Conservation (phyloP, 2,113 vertebrate genomes). For the Gasterosteus aculeatus region DNA sequence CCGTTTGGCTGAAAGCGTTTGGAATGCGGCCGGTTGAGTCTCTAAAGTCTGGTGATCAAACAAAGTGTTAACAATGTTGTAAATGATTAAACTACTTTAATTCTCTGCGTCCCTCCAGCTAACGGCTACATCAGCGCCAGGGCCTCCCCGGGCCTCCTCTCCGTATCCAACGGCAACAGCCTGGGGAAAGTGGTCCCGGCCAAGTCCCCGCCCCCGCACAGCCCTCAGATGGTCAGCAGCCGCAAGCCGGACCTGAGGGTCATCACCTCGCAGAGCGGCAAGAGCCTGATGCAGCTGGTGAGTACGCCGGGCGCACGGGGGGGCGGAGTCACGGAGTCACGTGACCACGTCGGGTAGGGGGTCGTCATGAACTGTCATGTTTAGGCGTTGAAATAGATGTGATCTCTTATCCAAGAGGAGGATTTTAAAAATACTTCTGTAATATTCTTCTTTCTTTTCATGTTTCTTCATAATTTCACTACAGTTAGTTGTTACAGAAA, state of each 20-base stretch:
- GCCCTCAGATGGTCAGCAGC: conserved; percentile 85
- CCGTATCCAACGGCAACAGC: conserved; percentile 90
- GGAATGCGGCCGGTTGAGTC: no score
- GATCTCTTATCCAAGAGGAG: no score
- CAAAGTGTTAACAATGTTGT: no score
- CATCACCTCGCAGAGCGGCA: conserved; percentile 94
- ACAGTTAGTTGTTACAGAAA: conserved; percentile 32
- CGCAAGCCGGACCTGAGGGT: conserved; percentile 95
- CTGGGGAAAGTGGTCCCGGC: conserved; percentile 90
- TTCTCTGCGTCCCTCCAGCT: conserved; percentile 75
- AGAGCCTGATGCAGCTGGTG: conserved; percentile 96
- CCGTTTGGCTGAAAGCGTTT: no score
- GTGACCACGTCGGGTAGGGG: no score
- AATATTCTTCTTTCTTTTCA: neutral
- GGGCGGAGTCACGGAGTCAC: no score
- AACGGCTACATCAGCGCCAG: conserved; percentile 95
- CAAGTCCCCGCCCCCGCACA: conserved; percentile 88
- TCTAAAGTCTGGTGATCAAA: no score
- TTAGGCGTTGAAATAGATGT: no score
- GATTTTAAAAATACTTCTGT: no score
- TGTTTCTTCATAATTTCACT: conserved; percentile 5
- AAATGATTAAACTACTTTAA: no score
- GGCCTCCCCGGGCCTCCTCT: conserved; percentile 91
- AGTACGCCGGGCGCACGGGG: conserved; percentile 60
- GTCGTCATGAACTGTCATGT: no score